Conservation (phyloP, 1,140 invertebrate species). For the Euschistus heros region DNA sequence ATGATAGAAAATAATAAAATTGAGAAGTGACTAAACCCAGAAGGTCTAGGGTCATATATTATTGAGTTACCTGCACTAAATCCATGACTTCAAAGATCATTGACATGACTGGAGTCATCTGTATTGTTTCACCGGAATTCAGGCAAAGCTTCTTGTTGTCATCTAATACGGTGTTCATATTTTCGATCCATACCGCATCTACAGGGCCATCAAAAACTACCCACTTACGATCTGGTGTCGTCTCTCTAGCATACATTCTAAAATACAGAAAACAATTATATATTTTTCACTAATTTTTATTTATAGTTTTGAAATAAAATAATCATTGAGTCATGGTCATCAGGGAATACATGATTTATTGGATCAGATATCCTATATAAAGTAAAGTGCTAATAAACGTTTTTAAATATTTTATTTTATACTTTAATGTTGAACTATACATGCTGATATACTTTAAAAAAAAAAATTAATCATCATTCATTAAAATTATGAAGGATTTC, state of each 20-base stretch:
- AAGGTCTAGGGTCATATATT: not conserved
- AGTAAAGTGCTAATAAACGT: no score
- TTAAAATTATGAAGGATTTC: no score
- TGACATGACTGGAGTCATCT: slow-evolving; percentile 73
- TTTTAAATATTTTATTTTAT: no score
- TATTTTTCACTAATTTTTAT: no score
- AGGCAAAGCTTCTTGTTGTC: slow-evolving; percentile 84
- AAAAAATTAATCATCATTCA: no score
- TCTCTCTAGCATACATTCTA: slow-evolving; percentile 26
- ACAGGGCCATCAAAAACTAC: slow-evolving; percentile 80
- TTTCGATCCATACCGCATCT: slow-evolving; percentile 91
- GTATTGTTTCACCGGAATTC: slow-evolving; percentile 81
- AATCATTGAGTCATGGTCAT: no score
- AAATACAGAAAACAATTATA: no score
- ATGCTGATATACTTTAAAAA: no score
- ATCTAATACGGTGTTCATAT: slow-evolving; percentile 88
- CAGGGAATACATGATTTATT: no score
- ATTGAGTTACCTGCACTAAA: slow-evolving; percentile 55
- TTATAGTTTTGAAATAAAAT: no score
- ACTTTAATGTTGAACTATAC: no score
- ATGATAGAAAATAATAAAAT: not conserved
- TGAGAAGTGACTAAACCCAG: not conserved
- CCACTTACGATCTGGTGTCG: slow-evolving; percentile 47
- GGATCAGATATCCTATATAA: no score
- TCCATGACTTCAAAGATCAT: slow-evolving; percentile 93